Evolutionary conservation across 1,140 invertebrate genomes (phyloP), one percentile per base, ranked within the genome.

Genomic region (Kradibia gibbosae): DNA sequence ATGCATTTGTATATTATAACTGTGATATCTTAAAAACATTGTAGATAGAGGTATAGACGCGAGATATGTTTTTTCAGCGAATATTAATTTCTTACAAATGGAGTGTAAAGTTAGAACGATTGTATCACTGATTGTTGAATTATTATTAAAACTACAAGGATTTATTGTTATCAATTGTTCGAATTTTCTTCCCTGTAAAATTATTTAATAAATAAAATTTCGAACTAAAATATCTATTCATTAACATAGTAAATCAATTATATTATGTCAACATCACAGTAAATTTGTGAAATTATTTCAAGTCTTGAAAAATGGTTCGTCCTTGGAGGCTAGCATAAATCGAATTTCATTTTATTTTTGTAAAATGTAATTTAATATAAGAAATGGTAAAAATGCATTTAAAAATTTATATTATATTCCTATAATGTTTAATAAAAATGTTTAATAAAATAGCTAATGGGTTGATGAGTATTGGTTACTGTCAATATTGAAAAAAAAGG

Each of bases 91-190:
- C 25, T 25, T 57, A 10, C 53, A 25, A 57, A 25, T 3, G n/a
- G 7, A 3, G n/a, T 5, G 2, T 1, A 5, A 25, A 57, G 1
- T 57, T 57, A 57, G 5, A 57, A 57, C 1, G 17, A 60, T 60
- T 13, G 5, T 11, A 60, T 60, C 17, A 10, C 31, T 28, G n/a
- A 13, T 11, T 60, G 31, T 10, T n/a, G 15, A 60, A 0, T 60
- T 28, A 60, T 60, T 60, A 60, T 60, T 28, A 8, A 28, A 10
- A 31, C 31, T n/a, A 28, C 55, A 60, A 4, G 15, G 13, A 60
- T 60, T 60, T 31, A 60, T 57, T 25, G 25, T 31, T n/a, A n/a
- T n/a, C 55, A 60, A 60, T 31, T 60, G 55, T 60, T 60, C 31
- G 55, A 2, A n/a, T 60, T 60, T 28, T 60, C 25, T 11, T 11